phyloP scores from a whole-genome alignment of 2,113 vertebrate species.

The Neomonachus schauinslandi region DNA sequence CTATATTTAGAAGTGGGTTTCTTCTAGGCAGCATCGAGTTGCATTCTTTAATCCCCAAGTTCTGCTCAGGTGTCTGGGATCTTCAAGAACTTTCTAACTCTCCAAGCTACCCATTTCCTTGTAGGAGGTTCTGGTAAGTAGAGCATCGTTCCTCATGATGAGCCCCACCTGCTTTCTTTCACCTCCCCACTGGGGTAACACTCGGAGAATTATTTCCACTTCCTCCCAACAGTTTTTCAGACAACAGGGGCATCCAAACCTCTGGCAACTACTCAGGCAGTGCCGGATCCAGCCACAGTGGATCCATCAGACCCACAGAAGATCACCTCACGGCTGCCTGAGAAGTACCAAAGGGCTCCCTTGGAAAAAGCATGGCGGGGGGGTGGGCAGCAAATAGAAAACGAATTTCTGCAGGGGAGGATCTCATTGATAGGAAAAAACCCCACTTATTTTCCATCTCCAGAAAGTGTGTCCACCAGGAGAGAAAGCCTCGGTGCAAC shows the following conservation, averaged over 20 bases:
- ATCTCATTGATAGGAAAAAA: not conserved
- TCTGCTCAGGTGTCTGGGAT: not conserved
- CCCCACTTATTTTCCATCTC: not conserved
- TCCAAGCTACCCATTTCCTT: not conserved
- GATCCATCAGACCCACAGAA: not conserved
- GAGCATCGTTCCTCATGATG: not conserved
- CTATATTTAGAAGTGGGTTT: not conserved
- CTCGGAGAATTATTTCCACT: conserved; percentile 6
- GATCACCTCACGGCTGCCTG: not conserved
- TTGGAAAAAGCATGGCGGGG: not conserved
- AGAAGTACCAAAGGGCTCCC: not conserved
- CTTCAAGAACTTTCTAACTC: not conserved
- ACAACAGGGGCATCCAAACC: not conserved
- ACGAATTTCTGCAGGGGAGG: not conserved
- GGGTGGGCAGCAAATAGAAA: not conserved
- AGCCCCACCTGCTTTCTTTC: not conserved
- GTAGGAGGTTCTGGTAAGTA: conserved; percentile 21
- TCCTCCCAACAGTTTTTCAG: not conserved
- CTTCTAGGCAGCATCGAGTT: conserved; percentile 1
- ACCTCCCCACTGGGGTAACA: not conserved
- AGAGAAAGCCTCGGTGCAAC: not conserved
- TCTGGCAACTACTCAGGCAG: not conserved
- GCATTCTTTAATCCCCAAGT: conserved; percentile 7
- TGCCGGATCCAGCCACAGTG: not conserved
- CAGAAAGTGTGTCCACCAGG: conserved; percentile 18